Conservation (phyloP, 1,140 invertebrate genomes). For the Drosophila sproati region DNA sequence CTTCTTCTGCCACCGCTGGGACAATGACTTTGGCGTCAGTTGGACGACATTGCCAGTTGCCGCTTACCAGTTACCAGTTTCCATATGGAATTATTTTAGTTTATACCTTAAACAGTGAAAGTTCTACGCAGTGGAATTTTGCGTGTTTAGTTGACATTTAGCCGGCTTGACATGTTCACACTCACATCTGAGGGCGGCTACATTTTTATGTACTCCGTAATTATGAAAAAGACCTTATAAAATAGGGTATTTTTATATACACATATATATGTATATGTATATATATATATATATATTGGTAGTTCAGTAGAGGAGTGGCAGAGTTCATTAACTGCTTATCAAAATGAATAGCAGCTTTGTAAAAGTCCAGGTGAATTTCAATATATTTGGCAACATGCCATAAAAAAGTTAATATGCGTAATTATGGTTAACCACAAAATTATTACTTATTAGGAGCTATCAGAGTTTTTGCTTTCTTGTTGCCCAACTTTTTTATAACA, state of each 20-base stretch:
- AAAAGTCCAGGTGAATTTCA: not conserved
- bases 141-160: constrained; percentile 80
- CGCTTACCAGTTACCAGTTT: constrained; percentile 1
- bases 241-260: constrained; percentile 3
- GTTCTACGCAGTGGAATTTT: constrained; percentile 67
- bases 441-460: not conserved
- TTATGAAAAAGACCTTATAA: constrained; percentile 47
- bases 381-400: not conserved
- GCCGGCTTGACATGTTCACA: constrained; percentile 74
- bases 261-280: constrained; percentile 1
- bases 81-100: constrained; percentile 54
- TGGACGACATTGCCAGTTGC: constrained; percentile 23
- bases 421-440: not conserved
- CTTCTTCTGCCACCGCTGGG: constrained; percentile 17
- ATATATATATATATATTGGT: constrained; percentile 4
- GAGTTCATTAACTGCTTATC: constrained; percentile 28
- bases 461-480: not conserved
- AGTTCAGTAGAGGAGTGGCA: constrained; percentile 25
- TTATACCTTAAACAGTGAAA: constrained; percentile 66
- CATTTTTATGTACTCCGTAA: constrained; percentile 59
- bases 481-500: too few species aligned
- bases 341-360: not conserved
- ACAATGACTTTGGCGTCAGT: constrained; percentile 51
- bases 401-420: not conserved
- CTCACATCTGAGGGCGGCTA: constrained; percentile 59